Evolutionary conservation across 53 echinoderm and acorn worm genomes (phyloP), one percentile per base, ranked within the genome.

Genomic region (Astropecten irregularis): DNA sequence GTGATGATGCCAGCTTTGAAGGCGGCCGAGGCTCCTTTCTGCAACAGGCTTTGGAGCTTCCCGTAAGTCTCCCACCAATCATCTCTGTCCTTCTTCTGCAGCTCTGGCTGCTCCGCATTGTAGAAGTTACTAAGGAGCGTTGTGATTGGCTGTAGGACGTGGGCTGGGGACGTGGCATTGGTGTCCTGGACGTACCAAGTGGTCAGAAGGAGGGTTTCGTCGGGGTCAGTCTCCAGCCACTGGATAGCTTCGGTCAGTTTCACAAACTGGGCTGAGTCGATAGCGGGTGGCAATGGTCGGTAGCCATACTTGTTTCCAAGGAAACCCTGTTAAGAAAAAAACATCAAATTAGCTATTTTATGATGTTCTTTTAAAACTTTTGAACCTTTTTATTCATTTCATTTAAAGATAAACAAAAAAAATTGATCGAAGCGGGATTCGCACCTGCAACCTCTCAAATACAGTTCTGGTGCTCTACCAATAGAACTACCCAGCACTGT

Each of bases 301-400:
- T 95, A 95, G 54, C 95, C 95, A 51, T 95, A 95, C 76, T 95
- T 95, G 38, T 95, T 85, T 9, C 95, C 95, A 18, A 95, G 76
- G 52, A 95, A 85, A 46, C 87, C 90, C 95, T 95, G 20, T 22
- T 7, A 6, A 69, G 1, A 0, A 48, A 37, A 55, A 55, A 27
- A 19, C 62, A 13, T 14, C 23, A 37, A n/a, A n/a, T 23, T 29
- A 13, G 23, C 26, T 21, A 61, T 7, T 35, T 30, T 4, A 35
- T 36, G 37, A 30, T 74, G 27, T 23, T 14, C 79, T 35, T 15
- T 10, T 14, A 4, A 25, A 28, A 51, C 29, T 1, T n/a, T n/a
- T n/a, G n/a, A n/a, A n/a, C n/a, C n/a, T n/a, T n/a, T n/a, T n/a
- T n/a, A n/a, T n/a, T n/a, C n/a, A n/a, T n/a, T n/a, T n/a, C n/a